A percentile compares a stretch with the other conserved stretches of the same genome.
These are phyloP conservation scores for Apomyelois bistriatella DNA, from an alignment of 2,888 invertebrate genomes.

Conservation along the genomic window DNA sequence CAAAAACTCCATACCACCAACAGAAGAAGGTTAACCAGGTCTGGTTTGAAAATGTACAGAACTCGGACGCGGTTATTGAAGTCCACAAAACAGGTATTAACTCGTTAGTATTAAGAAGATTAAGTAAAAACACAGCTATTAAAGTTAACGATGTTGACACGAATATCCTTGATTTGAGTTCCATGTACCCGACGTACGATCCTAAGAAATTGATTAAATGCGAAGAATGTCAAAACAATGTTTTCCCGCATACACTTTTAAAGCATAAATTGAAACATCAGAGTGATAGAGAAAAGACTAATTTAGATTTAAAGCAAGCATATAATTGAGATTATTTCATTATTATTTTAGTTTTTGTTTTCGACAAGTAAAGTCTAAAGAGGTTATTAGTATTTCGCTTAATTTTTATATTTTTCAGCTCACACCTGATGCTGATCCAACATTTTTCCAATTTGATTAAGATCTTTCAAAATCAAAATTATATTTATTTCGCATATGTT, in stretches of 20 bases:
- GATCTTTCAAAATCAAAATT: no score
- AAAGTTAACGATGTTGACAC: constrained; percentile 27
- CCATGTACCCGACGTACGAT: constrained; percentile 26
- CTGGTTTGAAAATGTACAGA: constrained; percentile 52
- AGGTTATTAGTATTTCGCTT: no score
- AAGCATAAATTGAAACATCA: constrained; percentile 4
- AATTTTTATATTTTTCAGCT: no score
- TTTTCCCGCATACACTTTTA: neutral
- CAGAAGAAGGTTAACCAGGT: constrained; percentile 45
- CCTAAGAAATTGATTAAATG: neutral
- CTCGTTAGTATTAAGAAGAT: constrained; percentile 36
- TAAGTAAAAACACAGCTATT: constrained; percentile 28
- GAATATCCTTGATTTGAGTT: constrained; percentile 31
- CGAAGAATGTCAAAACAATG: neutral
- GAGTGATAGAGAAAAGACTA: constrained; percentile 21
- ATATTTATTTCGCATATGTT: no score
- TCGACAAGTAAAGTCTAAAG: no score
- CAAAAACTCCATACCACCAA: constrained; percentile 30
- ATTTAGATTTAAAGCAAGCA: neutral
- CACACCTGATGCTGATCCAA: no score
- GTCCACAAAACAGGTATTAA: constrained; percentile 46
- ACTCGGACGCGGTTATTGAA: constrained; percentile 41
- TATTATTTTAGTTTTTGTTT: neutral
- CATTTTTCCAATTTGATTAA: no score
- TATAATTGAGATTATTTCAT: neutral